A percentile compares a stretch with the other conserved stretches of the same genome.
phyloP scores from a whole-genome alignment of 2,888 invertebrate species.

The Orthonevra nobilis region DNA sequence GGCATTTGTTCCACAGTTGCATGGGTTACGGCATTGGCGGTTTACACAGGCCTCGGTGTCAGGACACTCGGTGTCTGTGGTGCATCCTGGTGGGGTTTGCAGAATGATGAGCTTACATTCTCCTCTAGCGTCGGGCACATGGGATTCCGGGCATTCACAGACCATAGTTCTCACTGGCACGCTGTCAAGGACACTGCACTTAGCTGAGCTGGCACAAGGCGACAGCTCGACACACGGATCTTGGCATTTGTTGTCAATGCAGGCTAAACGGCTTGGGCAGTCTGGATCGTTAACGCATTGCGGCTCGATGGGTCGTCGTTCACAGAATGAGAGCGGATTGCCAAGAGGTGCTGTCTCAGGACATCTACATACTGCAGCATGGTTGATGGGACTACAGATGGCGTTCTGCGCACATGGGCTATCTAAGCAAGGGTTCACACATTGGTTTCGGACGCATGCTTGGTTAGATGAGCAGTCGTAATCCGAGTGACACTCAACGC shows the following conservation, averaged over 20 bases:
- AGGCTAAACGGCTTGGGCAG: constrained; percentile 90
- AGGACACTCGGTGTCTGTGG: constrained; percentile 88
- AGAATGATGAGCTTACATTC: constrained; percentile 87
- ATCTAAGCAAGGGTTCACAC: constrained; percentile 88
- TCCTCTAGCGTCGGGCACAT: constrained; percentile 89
- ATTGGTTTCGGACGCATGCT: constrained; percentile 87
- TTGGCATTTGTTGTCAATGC: constrained; percentile 88
- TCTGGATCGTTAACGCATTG: constrained; percentile 90
- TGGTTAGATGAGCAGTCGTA: constrained; percentile 89
- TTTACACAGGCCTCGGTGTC: constrained; percentile 91
- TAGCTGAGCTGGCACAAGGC: constrained; percentile 88
- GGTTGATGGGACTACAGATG: constrained; percentile 89
- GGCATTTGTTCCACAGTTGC: constrained; percentile 92
- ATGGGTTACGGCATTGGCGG: constrained; percentile 91
- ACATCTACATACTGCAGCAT: constrained; percentile 90
- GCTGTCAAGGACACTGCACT: constrained; percentile 91
- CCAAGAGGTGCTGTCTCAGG: constrained; percentile 89
- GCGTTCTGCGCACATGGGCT: constrained; percentile 92
- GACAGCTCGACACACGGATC: constrained; percentile 88
- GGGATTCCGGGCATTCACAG: constrained; percentile 92
- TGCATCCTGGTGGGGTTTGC: constrained; percentile 88
- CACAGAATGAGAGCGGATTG: constrained; percentile 89
- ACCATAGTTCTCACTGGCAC: constrained; percentile 92
- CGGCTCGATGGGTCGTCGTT: constrained; percentile 82
- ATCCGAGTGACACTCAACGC: constrained; percentile 89